phyloP scores from a whole-genome alignment of 2,888 invertebrate genomes.

The Drosophila mercatorum region DNA sequence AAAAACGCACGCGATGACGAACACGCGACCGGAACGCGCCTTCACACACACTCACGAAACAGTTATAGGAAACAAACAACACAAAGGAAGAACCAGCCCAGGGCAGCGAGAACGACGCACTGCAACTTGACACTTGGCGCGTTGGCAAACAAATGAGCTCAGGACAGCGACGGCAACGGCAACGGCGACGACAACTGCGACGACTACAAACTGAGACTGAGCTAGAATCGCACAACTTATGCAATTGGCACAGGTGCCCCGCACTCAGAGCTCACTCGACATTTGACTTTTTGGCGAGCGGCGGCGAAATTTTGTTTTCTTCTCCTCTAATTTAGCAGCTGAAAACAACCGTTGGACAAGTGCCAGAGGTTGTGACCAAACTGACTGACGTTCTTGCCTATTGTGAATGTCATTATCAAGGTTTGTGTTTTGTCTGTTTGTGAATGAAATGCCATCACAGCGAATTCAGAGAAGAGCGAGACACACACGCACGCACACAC shows the following conservation, averaged over 20 bases:
- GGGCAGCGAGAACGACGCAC: slow-evolving; percentile 39
- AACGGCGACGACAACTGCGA: slow-evolving; percentile 14
- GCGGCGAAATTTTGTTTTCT: slow-evolving; percentile 29
- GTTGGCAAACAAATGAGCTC: slow-evolving; percentile 68
- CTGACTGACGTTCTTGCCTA: slow-evolving; percentile 39
- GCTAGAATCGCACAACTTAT: slow-evolving; percentile 60
- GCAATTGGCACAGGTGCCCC: slow-evolving; percentile 68
- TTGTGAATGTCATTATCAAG: slow-evolving; percentile 78
- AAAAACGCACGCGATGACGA: slow-evolving; percentile 65
- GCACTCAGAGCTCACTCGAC: slow-evolving; percentile 52
- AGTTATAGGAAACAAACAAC: slow-evolving; percentile 18
- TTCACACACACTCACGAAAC: slow-evolving; percentile 49
- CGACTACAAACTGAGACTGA: slow-evolving; percentile 30
- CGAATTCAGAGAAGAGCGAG: slow-evolving; percentile 18
- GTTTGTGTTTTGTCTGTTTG: slow-evolving; percentile 59
- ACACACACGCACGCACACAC: slow-evolving; percentile 6
- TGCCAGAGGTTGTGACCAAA: slow-evolving; percentile 71
- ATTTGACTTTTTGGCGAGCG: slow-evolving; percentile 71
- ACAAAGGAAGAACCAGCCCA: not conserved
- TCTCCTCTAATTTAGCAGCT: slow-evolving; percentile 56
- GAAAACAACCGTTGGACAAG: slow-evolving; percentile 67
- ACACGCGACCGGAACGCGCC: slow-evolving; percentile 74
- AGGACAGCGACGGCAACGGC: slow-evolving; percentile 27
- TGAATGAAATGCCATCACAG: slow-evolving; percentile 52
- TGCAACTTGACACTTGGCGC: slow-evolving; percentile 63